Percentiles rank a stretch among this genome's conserved stretches.
Evolutionary conservation across 2,797 vertebrate species (phyloP).

Genomic region (Aeoliscus strigatus): DNA sequence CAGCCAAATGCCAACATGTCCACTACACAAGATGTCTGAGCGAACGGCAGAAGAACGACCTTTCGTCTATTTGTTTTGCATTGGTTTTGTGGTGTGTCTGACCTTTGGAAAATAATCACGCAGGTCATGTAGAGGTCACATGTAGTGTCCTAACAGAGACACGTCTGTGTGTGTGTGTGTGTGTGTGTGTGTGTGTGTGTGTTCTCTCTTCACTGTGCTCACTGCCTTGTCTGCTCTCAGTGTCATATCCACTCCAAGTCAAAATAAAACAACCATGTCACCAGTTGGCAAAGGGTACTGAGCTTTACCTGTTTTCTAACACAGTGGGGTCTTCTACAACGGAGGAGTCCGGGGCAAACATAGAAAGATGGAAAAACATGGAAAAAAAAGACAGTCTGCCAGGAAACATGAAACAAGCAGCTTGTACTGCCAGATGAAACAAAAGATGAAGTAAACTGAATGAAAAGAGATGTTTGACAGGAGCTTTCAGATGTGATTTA

Average conservation of each 20-base stretch:
- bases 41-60: slow-evolving; percentile 10
- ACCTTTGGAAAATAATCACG: slow-evolving; percentile 52
- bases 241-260: too few species aligned
- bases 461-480: too few species aligned
- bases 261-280: slow-evolving; percentile 11
- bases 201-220: neutral
- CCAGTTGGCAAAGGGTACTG: neutral
- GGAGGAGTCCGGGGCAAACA: neutral
- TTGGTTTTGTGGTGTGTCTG: slow-evolving; percentile 27
- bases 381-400: too few species aligned
- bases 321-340: slow-evolving; percentile 9
- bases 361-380: neutral
- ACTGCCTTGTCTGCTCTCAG: neutral
- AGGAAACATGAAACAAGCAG: too few species aligned
- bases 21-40: neutral
- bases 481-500: too few species aligned
- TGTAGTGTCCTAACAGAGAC: slow-evolving; percentile 28
- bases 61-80: slow-evolving; percentile 28
- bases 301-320: slow-evolving; percentile 1
- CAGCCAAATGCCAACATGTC: slow-evolving; percentile 11
- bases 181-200: slow-evolving; percentile 14
- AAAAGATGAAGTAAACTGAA: too few species aligned
- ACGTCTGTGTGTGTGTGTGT: slow-evolving; percentile 11
- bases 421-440: too few species aligned
- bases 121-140: slow-evolving; percentile 26